A percentile compares a stretch with the other conserved stretches of the same genome.
Conservation (phyloP, 2,888 invertebrate species). For the Callosobruchus maculatus region DNA sequence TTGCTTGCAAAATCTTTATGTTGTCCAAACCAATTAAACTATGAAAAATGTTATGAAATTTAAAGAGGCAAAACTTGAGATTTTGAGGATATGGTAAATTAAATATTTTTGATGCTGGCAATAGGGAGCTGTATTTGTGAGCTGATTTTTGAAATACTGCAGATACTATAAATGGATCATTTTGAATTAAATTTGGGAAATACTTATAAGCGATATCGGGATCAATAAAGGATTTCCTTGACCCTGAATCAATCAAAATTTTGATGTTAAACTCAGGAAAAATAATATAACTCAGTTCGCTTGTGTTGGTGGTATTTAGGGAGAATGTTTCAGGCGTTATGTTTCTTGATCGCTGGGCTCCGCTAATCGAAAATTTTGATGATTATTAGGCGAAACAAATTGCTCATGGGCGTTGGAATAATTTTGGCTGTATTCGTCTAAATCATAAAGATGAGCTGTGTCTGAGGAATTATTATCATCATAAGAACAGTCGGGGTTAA, state of each 20-base stretch:
- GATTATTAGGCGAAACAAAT: background rate
- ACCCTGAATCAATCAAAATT: slow-evolving; percentile 15
- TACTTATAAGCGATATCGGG: slow-evolving; percentile 12
- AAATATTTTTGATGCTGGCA: slow-evolving; percentile 1
- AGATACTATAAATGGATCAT: slow-evolving; percentile 2
- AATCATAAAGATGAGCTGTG: background rate
- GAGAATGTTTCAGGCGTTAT: background rate
- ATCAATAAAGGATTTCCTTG: slow-evolving; percentile 14
- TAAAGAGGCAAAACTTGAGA: slow-evolving; percentile 15
- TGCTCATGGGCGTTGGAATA: background rate
- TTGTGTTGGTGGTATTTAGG: background rate
- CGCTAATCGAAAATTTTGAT: slow-evolving; percentile 1
- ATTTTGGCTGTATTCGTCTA: background rate
- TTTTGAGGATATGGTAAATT: background rate
- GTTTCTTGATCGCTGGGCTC: background rate
- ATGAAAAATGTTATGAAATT: slow-evolving; percentile 5
- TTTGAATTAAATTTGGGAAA: slow-evolving; percentile 9
- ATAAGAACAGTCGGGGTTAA: background rate
- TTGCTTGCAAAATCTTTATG: slow-evolving; percentile 5
- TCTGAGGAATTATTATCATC: background rate
- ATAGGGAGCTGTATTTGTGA: background rate
- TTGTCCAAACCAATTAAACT: slow-evolving; percentile 2
- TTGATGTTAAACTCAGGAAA: slow-evolving; percentile 20
- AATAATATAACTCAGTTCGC: slow-evolving; percentile 13
- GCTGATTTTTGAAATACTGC: background rate